Conservation (phyloP, 2,797 vertebrate species). For the Luscinia luscinia region DNA sequence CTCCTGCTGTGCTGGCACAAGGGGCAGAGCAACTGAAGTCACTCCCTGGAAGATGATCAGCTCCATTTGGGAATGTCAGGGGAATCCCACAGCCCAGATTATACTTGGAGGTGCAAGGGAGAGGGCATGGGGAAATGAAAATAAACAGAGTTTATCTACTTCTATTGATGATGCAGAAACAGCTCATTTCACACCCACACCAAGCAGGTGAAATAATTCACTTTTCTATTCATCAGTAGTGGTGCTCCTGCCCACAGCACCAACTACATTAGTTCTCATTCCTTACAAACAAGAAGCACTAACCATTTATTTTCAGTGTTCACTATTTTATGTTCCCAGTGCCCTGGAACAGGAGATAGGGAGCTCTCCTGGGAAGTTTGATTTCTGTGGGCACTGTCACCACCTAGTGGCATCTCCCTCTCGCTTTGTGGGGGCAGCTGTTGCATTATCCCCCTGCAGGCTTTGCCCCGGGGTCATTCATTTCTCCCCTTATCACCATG, state of each 20-base stretch:
- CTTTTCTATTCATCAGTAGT: neutral
- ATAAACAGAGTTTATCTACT: neutral
- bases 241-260: neutral
- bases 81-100: neutral
- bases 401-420: slow-evolving; percentile 39
- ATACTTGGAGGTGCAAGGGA: fast-evolving
- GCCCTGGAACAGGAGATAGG: neutral
- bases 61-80: fast-evolving
- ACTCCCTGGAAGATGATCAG: neutral
- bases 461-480: fast-evolving
- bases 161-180: neutral
- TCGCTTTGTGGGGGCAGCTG: neutral
- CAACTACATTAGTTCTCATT: fast-evolving
- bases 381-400: slow-evolving; percentile 38
- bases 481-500: neutral
- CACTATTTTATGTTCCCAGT: fast-evolving
- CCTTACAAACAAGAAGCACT: neutral
- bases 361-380: neutral
- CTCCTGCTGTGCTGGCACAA: neutral
- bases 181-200: neutral
- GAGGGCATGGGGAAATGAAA: fast-evolving
- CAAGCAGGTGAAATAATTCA: neutral
- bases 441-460: fast-evolving
- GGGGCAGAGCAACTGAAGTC: neutral
- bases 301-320: neutral